These are phyloP conservation scores for Lepus oiostolus DNA, from an alignment of 2,797 vertebrate species.

Conservation along the genomic window DNA sequence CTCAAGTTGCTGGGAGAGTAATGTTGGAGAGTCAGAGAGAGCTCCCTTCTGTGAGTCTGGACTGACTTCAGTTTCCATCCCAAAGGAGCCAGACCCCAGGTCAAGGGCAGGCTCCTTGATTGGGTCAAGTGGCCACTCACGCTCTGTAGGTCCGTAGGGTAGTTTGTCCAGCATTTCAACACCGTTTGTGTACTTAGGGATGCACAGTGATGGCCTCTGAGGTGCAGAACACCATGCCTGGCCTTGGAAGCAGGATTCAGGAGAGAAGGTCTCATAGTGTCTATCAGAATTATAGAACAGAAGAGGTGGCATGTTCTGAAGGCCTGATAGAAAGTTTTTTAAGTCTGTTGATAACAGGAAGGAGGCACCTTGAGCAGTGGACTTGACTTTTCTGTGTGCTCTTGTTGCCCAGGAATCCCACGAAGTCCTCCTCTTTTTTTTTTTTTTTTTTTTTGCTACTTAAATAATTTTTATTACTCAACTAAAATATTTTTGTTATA, in stretches of 20 bases:
- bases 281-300: background rate
- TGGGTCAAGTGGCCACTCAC: background rate
- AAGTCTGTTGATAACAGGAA: background rate
- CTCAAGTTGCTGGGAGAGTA: slow-evolving; percentile 38
- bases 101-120: background rate
- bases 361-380: background rate
- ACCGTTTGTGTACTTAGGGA: background rate
- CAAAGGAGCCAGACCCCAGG: background rate
- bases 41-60: background rate
- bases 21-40: background rate
- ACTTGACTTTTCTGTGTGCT: background rate
- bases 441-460: background rate
- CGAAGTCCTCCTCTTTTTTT: background rate
- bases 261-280: background rate
- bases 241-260: background rate
- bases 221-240: background rate
- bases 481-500: slow-evolving; percentile 21
- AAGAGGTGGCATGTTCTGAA: background rate
- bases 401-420: background rate
- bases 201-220: background rate
- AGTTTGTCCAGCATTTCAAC: background rate
- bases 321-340: background rate
- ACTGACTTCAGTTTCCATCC: background rate
- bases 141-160: background rate
- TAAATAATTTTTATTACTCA: slow-evolving; percentile 28